Conservation (phyloP, 2,888 invertebrate genomes). For the Geophilus truncorum region DNA sequence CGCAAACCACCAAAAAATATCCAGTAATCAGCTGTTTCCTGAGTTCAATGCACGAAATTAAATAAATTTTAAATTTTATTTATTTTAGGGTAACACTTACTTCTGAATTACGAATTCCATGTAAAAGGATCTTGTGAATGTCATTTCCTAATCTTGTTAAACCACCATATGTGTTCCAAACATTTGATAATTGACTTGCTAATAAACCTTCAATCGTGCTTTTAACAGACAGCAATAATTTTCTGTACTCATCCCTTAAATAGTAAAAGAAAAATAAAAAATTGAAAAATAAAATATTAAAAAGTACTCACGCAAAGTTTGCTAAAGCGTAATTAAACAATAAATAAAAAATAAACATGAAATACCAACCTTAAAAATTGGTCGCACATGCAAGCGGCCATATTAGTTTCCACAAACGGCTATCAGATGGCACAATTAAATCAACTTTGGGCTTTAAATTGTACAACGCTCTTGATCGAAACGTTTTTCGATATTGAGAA, state of each 20-base stretch:
- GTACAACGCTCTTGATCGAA: neutral
- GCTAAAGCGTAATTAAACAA: too few species aligned
- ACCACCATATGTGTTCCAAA: constrained; percentile 39
- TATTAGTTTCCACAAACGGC: neutral
- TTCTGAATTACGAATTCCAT: neutral
- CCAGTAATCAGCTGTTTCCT: constrained; percentile 34
- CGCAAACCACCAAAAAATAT: constrained; percentile 36
- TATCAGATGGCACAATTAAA: neutral
- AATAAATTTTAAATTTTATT: neutral
- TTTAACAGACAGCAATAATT: constrained; percentile 35
- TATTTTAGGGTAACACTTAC: neutral
- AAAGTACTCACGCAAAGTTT: neutral
- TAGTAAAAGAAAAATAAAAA: neutral
- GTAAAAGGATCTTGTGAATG: constrained; percentile 35
- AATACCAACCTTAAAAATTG: neutral
- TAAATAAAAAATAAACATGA: neutral
- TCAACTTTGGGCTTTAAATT: neutral
- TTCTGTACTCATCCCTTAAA: constrained; percentile 34
- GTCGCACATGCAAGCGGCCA: neutral
- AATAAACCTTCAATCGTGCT: constrained; percentile 37
- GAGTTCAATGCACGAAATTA: neutral
- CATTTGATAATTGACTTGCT: constrained; percentile 36
- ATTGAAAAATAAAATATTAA: neutral
- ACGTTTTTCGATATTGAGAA: too few species aligned
- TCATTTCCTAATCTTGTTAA: constrained; percentile 35